A percentile compares a stretch with the other conserved stretches of the same genome.
Evolutionary conservation across 2,888 invertebrate species (phyloP).

Genomic region (Thymelicus lineola): DNA sequence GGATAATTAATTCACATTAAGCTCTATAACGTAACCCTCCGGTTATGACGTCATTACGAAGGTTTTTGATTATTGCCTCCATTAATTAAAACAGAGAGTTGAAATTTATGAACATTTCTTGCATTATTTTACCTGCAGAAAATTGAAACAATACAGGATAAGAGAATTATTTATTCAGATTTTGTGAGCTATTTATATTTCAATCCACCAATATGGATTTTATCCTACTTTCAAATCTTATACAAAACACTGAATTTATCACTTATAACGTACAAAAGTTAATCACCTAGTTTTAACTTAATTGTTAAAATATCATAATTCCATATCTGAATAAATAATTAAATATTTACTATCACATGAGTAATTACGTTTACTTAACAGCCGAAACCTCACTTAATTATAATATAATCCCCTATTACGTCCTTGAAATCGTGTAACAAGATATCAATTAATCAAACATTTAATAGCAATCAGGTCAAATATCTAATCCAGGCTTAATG

Average conservation of each 20-base stretch:
- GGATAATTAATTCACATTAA: slow-evolving; percentile 37
- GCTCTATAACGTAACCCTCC: slow-evolving; percentile 23
- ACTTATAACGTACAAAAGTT: no score
- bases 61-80: slow-evolving; percentile 32
- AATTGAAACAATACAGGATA: no score
- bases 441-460: slow-evolving; percentile 39
- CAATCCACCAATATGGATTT: no score
- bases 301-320: no score
- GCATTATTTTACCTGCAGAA: background rate
- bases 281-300: no score
- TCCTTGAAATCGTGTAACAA: slow-evolving; percentile 24
- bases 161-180: no score
- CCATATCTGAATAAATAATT: background rate
- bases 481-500: slow-evolving; percentile 28
- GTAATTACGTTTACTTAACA: slow-evolving; percentile 1
- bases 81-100: slow-evolving; percentile 21
- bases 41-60: slow-evolving; percentile 31
- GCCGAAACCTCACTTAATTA: background rate
- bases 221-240: no score
- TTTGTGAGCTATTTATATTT: no score
- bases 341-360: background rate
- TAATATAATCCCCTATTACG: slow-evolving; percentile 18
- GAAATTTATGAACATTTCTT: slow-evolving; percentile 15
- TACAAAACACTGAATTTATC: no score
- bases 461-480: slow-evolving; percentile 30